A percentile compares a stretch with the other conserved stretches of the same genome.
Conservation (phyloP, 1,140 invertebrate species). For the Venturia canescens region DNA sequence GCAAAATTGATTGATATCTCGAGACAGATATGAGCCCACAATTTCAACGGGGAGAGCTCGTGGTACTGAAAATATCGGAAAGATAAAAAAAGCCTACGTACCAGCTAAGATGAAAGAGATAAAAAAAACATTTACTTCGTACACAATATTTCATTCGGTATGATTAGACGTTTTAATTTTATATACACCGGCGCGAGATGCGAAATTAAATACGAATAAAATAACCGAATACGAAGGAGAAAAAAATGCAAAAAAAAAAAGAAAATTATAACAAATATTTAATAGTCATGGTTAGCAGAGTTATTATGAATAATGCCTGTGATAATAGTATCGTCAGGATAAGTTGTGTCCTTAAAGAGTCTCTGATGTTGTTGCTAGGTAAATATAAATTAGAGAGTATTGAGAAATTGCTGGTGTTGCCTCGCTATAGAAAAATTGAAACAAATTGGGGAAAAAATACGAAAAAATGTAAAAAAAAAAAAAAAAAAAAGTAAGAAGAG, state of each 20-base stretch:
- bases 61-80: background rate
- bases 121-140: constrained; percentile 34
- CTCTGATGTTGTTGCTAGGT: constrained; percentile 78
- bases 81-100: constrained; percentile 49
- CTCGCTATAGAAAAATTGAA: constrained; percentile 51
- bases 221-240: constrained; percentile 20
- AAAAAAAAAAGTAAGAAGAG: constrained; percentile 43
- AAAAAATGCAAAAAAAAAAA: constrained; percentile 56
- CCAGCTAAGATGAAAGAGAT: constrained; percentile 31
- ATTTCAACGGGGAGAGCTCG: background rate
- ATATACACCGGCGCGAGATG: constrained; percentile 62
- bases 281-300: constrained; percentile 76
- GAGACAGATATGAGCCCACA: background rate
- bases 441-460: constrained; percentile 58
- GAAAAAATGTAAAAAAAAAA: constrained; percentile 49
- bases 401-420: constrained; percentile 51
- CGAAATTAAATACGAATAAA: constrained; percentile 46
- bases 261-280: constrained; percentile 68
- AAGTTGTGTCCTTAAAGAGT: constrained; percentile 79
- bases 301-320: constrained; percentile 77
- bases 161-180: constrained; percentile 75
- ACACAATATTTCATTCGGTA: constrained; percentile 66
- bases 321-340: constrained; percentile 79
- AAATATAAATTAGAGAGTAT: constrained; percentile 64
- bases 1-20: background rate